phyloP scores from a whole-genome alignment of 2,888 invertebrate species.

The Bombylius discolor region DNA sequence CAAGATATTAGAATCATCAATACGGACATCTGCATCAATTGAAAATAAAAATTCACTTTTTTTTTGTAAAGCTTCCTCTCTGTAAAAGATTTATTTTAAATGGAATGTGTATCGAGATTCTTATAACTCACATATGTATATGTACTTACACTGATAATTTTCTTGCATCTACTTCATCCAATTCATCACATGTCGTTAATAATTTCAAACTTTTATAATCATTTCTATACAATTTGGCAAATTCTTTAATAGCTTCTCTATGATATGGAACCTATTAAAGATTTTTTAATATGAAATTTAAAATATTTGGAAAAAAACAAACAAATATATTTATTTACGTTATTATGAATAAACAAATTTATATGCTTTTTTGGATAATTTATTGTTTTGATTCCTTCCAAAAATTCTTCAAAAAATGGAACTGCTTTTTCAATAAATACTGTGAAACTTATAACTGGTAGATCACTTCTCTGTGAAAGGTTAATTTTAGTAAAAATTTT shows the following conservation, averaged over 20 bases:
- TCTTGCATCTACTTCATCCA: slow-evolving; percentile 60
- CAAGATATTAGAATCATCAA: slow-evolving; percentile 63
- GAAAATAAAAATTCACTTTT: slow-evolving; percentile 73
- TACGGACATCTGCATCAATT: slow-evolving; percentile 73
- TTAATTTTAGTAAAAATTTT: no score
- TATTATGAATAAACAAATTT: slow-evolving; percentile 72
- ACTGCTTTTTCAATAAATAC: slow-evolving; percentile 76
- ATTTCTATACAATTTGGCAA: slow-evolving; percentile 44
- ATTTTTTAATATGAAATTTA: no score
- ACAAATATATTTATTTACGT: slow-evolving; percentile 30
- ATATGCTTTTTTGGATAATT: slow-evolving; percentile 81
- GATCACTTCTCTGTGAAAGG: slow-evolving; percentile 40
- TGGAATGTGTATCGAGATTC: no score
- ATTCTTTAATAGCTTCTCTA: slow-evolving; percentile 47
- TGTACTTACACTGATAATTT: slow-evolving; percentile 70
- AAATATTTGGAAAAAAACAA: no score
- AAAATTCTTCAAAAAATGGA: slow-evolving; percentile 84
- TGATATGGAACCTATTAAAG: slow-evolving; percentile 49
- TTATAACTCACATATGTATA: not conserved
- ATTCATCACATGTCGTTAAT: slow-evolving; percentile 49
- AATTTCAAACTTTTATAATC: slow-evolving; percentile 50
- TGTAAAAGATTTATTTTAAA: slow-evolving; percentile 30
- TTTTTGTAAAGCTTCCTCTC: slow-evolving; percentile 64
- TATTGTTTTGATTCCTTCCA: slow-evolving; percentile 54
- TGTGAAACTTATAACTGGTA: slow-evolving; percentile 58